phyloP scores from a whole-genome alignment of 2,797 vertebrate species.

The Sibirionetta formosa region DNA sequence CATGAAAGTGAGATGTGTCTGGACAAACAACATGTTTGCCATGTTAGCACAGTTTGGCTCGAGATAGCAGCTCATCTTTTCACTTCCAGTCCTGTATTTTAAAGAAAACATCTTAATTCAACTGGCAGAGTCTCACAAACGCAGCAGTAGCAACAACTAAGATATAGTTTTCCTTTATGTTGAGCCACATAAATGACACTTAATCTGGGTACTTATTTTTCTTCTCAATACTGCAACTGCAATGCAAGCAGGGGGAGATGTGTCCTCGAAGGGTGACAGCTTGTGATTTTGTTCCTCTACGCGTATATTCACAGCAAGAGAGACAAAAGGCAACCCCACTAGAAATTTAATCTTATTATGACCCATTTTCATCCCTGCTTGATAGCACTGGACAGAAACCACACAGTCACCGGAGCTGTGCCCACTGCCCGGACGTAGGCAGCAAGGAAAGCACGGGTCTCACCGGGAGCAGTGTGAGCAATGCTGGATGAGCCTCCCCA shows the following conservation, averaged over 20 bases:
- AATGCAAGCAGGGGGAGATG: background rate
- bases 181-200: conserved; percentile 1
- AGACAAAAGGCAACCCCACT: background rate
- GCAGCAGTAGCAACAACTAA: background rate
- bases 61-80: background rate
- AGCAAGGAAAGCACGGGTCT: too few species aligned
- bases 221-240: background rate
- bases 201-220: background rate
- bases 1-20: background rate
- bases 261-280: background rate
- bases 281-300: background rate
- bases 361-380: background rate
- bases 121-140: background rate
- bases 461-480: rapidly evolving
- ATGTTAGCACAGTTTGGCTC: background rate
- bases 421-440: background rate
- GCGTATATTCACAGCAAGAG: background rate
- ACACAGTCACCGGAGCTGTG: rapidly evolving
- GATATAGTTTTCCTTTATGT: conserved; percentile 4
- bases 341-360: background rate
- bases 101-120: background rate
- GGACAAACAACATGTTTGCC: background rate
- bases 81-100: conserved; percentile 15
- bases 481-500: rapidly evolving
- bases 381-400: background rate